Conservation (phyloP, 2,113 vertebrate species). For the Nannospalax galili region DNA sequence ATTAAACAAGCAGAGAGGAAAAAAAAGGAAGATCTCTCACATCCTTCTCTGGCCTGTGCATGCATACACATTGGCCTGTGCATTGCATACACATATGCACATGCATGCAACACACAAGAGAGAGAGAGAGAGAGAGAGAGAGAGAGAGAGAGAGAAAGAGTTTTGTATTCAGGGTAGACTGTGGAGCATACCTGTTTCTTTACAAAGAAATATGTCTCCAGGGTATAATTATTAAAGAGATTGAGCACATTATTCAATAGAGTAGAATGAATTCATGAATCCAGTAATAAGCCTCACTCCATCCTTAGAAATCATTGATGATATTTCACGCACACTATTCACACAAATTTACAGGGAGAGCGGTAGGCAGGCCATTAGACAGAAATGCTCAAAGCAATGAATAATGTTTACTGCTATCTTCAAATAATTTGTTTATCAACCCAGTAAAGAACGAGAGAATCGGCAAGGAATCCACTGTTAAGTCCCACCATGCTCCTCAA, state of each 20-base stretch:
- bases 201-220: not conserved
- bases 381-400: not conserved
- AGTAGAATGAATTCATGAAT: not conserved
- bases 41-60: too few species aligned
- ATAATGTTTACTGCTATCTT: not conserved
- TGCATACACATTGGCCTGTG: too few species aligned
- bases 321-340: not conserved
- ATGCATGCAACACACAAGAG: too few species aligned
- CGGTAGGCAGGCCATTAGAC: not conserved
- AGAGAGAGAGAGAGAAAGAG: too few species aligned
- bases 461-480: not conserved
- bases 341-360: not conserved
- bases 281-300: fast-evolving
- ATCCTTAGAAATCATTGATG: too few species aligned
- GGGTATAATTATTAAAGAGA: not conserved
- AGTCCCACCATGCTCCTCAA: not conserved
- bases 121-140: too few species aligned
- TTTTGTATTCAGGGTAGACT: too few species aligned
- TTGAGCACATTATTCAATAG: too few species aligned
- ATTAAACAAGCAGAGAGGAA: too few species aligned
- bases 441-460: not conserved
- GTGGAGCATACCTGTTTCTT: not conserved
- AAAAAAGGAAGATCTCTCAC: too few species aligned
- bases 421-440: too few species aligned
- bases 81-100: too few species aligned